Percentiles rank a stretch among this genome's conserved stretches.
phyloP scores from a whole-genome alignment of 2,113 vertebrate genomes.

The Aplodontia rufa region DNA sequence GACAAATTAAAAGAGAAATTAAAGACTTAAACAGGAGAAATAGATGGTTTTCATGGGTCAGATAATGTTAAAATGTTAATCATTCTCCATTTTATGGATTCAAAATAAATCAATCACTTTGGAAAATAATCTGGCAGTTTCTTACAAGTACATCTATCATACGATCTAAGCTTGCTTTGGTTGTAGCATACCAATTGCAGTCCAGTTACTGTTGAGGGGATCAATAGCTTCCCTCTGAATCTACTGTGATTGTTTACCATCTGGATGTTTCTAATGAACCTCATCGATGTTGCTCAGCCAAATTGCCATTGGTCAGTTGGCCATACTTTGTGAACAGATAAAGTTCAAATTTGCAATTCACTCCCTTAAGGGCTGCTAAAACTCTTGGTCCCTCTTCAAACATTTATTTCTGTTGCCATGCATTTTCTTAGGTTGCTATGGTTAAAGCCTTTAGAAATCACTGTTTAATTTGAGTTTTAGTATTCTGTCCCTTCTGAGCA shows the following conservation, averaged over 20 bases:
- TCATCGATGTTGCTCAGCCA: background rate
- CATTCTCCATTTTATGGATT: background rate
- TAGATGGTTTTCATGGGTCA: background rate
- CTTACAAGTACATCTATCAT: background rate
- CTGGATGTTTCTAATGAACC: background rate
- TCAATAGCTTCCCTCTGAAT: background rate
- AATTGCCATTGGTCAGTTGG: background rate
- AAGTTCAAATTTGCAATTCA: background rate
- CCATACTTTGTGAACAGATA: background rate
- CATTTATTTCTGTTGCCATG: conserved; percentile 42
- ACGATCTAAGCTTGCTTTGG: background rate
- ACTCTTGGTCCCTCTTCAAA: background rate
- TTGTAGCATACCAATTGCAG: background rate
- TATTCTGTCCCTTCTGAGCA: conserved; percentile 16
- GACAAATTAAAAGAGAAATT: background rate
- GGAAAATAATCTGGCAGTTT: background rate
- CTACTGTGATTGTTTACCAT: background rate
- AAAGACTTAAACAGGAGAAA: background rate
- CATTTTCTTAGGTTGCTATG: conserved; percentile 2
- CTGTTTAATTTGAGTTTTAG: conserved; percentile 36
- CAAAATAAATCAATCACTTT: background rate
- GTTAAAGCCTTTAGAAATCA: conserved; percentile 21
- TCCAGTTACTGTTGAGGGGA: background rate
- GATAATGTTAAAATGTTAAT: background rate
- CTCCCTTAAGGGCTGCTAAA: background rate